Conservation (phyloP, 2,113 vertebrate species). For the Sinocyclocheilus anophthalmus region DNA sequence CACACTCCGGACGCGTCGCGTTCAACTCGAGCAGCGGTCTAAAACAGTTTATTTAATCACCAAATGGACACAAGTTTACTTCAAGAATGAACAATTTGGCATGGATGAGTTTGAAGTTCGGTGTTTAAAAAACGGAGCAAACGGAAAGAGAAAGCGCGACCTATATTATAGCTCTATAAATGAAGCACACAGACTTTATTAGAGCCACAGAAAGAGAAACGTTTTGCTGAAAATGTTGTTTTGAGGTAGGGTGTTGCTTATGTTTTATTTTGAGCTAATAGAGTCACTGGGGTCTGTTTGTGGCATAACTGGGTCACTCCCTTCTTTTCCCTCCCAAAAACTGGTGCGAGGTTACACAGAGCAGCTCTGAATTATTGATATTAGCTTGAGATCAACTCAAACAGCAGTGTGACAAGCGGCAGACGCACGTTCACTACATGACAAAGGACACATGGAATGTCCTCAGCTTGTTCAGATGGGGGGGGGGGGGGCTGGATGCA, state of each 20-base stretch:
- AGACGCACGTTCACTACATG: neutral
- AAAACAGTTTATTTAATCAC: no score
- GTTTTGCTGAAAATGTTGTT: neutral
- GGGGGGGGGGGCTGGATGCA: no score
- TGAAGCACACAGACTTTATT: no score
- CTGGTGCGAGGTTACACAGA: slow-evolving; percentile 53
- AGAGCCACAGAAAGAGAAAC: no score
- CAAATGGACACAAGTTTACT: no score
- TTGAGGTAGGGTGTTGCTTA: neutral
- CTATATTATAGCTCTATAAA: no score
- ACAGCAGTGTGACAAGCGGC: slow-evolving; percentile 2
- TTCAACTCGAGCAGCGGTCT: no score
- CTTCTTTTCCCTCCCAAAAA: slow-evolving; percentile 46
- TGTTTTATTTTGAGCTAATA: slow-evolving; percentile 13
- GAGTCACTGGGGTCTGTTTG: slow-evolving; percentile 12
- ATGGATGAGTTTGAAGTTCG: no score
- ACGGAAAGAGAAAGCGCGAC: no score
- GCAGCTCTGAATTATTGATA: slow-evolving; percentile 63
- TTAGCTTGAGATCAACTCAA: slow-evolving; percentile 50
- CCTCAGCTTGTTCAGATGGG: neutral
- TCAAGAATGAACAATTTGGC: no score
- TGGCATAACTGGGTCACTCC: slow-evolving; percentile 66
- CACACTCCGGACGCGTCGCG: no score
- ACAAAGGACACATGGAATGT: neutral
- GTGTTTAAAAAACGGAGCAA: no score